Percentiles rank a stretch among this genome's conserved stretches.
phyloP scores from a whole-genome alignment of 30 jellyfish, hydroid and myxozoan genomes.

The Turritopsis rubra region DNA sequence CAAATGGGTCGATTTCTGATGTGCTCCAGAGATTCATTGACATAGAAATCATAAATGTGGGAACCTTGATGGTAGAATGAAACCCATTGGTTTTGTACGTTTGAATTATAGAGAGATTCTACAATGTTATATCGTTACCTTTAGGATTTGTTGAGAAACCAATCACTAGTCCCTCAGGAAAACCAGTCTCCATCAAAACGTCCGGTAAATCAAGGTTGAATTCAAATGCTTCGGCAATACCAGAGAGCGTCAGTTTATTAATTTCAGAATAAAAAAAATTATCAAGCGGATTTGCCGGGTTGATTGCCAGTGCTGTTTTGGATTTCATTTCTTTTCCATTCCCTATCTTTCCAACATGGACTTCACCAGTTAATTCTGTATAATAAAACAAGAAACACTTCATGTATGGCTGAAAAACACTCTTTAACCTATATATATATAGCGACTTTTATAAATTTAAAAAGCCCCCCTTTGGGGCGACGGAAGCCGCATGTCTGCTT shows the following conservation, averaged over 20 bases:
- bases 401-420: no score
- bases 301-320: slow-evolving; percentile 59
- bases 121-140: slow-evolving; percentile 19
- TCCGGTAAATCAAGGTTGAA: slow-evolving; percentile 55
- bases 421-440: no score
- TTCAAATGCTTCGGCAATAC: slow-evolving; percentile 65
- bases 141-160: slow-evolving; percentile 37
- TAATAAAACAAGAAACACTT: not conserved
- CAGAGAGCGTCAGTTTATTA: slow-evolving; percentile 50
- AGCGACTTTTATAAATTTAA: no score
- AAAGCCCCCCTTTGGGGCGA: no score
- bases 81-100: no score
- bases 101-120: no score
- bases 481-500: no score
- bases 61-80: no score
- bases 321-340: slow-evolving; percentile 67
- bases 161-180: slow-evolving; percentile 81
- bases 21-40: no score
- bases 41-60: no score
- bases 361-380: slow-evolving; percentile 69
- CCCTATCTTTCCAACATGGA: slow-evolving; percentile 51
- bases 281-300: slow-evolving; percentile 47
- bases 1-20: no score
- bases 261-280: slow-evolving; percentile 56
- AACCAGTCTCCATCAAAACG: slow-evolving; percentile 79